Percentiles rank a stretch among this genome's conserved stretches.
These are phyloP conservation scores for Dermolepida albohirtum DNA, from an alignment of 2,888 invertebrate species.

Conservation along the genomic window DNA sequence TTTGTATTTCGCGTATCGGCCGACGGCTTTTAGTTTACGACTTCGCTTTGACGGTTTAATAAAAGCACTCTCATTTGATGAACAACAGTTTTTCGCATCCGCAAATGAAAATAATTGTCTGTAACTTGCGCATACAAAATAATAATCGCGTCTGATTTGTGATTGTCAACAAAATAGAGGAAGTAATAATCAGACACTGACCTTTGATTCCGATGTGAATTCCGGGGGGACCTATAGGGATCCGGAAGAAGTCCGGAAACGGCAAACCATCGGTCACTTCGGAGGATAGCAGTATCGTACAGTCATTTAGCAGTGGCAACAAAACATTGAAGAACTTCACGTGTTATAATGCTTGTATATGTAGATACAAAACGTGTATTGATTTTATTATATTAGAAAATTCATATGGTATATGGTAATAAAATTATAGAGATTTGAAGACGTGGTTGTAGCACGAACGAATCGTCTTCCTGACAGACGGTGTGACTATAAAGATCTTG, in stretches of 20 bases:
- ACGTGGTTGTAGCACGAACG: constrained; percentile 38
- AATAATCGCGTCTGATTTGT: constrained; percentile 16
- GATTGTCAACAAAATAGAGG: constrained; percentile 47
- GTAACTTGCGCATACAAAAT: background rate
- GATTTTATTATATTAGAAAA: constrained; percentile 29
- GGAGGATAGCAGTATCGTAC: constrained; percentile 37
- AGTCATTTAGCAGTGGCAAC: constrained; percentile 39
- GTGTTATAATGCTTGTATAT: constrained; percentile 32
- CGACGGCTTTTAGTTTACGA: constrained; percentile 31
- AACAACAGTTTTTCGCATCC: background rate
- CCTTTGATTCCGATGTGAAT: constrained; percentile 62
- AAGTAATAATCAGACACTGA: constrained; percentile 64
- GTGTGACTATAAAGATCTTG: constrained; percentile 42
- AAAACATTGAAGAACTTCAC: constrained; percentile 46
- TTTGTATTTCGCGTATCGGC: constrained; percentile 24
- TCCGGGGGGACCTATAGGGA: constrained; percentile 61
- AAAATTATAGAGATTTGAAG: constrained; percentile 21
- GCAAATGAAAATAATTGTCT: background rate
- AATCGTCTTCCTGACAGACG: constrained; percentile 21
- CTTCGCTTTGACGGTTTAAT: constrained; percentile 19
- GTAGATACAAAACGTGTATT: constrained; percentile 21
- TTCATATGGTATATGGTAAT: constrained; percentile 1
- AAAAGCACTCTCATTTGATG: constrained; percentile 10
- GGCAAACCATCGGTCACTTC: constrained; percentile 63
- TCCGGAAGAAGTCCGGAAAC: constrained; percentile 64